Conservation (phyloP, 2,888 invertebrate genomes). For the Amphimallon solstitiale region DNA sequence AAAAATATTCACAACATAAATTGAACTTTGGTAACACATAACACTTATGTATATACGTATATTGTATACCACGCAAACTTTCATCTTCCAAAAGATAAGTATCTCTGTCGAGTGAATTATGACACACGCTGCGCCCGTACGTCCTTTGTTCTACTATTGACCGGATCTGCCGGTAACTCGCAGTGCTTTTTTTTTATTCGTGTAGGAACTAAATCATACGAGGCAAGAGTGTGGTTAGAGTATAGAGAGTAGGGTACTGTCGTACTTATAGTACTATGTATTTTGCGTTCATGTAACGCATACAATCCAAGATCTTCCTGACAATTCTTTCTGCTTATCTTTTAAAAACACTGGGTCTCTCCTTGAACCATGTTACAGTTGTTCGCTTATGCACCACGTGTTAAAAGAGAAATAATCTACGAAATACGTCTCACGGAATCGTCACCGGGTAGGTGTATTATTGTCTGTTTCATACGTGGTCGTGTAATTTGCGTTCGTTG, state of each 20-base stretch:
- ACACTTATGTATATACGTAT: not conserved
- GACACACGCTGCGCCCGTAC: not conserved
- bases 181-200: slow-evolving; percentile 13
- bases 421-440: slow-evolving; percentile 10
- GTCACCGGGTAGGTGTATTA: not conserved
- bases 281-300: not conserved
- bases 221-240: not conserved
- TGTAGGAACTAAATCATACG: slow-evolving; percentile 16
- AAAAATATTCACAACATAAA: slow-evolving; percentile 16
- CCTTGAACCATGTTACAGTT: slow-evolving; percentile 18
- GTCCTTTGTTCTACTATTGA: slow-evolving; percentile 26
- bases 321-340: slow-evolving; percentile 19
- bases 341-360: not conserved
- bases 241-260: not conserved
- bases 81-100: slow-evolving; percentile 20
- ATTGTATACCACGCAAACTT: slow-evolving; percentile 18
- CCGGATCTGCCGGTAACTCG: slow-evolving; percentile 25
- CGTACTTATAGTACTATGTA: not conserved
- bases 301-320: not conserved
- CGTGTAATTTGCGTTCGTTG: slow-evolving; percentile 10
- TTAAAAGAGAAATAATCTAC: slow-evolving; percentile 10
- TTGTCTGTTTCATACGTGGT: slow-evolving; percentile 9
- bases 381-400: slow-evolving; percentile 12
- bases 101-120: slow-evolving; percentile 24
- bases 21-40: not conserved